Percentiles rank a stretch among this genome's conserved stretches.
These are phyloP conservation scores for Drosophila hydei DNA, from an alignment of 1,140 invertebrate genomes.

Conservation along the genomic window DNA sequence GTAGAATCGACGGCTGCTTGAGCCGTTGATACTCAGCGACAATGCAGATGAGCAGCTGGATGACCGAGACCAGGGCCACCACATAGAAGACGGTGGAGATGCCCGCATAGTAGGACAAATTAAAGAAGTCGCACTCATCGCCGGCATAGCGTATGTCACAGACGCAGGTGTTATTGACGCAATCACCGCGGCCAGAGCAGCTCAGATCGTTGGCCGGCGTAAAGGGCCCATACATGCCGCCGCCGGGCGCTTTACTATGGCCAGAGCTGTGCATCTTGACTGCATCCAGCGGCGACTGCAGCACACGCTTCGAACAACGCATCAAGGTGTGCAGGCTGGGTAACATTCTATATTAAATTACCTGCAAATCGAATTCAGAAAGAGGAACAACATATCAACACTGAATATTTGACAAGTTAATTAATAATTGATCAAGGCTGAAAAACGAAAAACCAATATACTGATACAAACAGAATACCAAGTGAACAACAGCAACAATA, in stretches of 20 bases:
- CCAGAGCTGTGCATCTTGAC: constrained; percentile 64
- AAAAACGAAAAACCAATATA: constrained; percentile 39
- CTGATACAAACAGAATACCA: neutral
- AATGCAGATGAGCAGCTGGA: constrained; percentile 94
- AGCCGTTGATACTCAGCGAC: constrained; percentile 92
- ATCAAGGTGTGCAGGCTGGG: constrained; percentile 80
- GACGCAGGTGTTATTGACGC: constrained; percentile 94
- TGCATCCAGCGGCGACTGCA: constrained; percentile 66
- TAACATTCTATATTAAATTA: constrained; percentile 79
- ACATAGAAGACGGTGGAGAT: constrained; percentile 92
- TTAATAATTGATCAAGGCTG: constrained; percentile 57
- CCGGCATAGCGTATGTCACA: constrained; percentile 92
- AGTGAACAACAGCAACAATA: neutral
- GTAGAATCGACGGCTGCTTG: constrained; percentile 91
- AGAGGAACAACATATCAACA: constrained; percentile 10
- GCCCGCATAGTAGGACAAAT: constrained; percentile 87
- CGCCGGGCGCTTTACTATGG: constrained; percentile 57
- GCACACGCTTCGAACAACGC: constrained; percentile 83
- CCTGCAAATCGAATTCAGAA: constrained; percentile 53
- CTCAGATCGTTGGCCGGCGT: constrained; percentile 71
- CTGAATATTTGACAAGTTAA: constrained; percentile 34
- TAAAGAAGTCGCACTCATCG: constrained; percentile 87
- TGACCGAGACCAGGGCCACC: constrained; percentile 92
- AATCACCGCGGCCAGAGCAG: constrained; percentile 92
- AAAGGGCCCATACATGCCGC: constrained; percentile 60